Base-by-base conservation (phyloP, 1,140 invertebrate genomes). In the Stratiolaelaps scimitus region DNA sequence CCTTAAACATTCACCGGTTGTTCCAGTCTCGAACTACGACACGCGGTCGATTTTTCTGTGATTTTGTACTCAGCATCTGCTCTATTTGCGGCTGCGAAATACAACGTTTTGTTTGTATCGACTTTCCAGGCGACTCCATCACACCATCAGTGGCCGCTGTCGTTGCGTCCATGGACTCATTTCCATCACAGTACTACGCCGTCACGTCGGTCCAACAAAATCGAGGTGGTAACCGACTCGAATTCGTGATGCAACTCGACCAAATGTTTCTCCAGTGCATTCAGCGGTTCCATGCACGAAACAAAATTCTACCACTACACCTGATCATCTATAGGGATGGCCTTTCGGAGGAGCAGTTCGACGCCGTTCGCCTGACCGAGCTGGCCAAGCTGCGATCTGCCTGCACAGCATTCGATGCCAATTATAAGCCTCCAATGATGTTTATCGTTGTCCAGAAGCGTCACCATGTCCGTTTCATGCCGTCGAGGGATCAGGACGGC, bases 361-460 rank as follows among this genome's bases (percentile, higher is more conserved):
- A 78, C 0, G 77, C 83, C 73, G 77, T 83, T 4, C 69, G 81
- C 2, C 70, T 78, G 28, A 69, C 72, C 46, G 87, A 90, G 74
- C 72, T 89, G 47, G 70, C 71, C 2, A 84, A 83, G 0, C 83
- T 91, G 26, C 78, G 81, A 70, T 71, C 71, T 7, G 88, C 87
- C 0, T 88, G 86, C 70, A 72, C 69, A 46, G 69, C 65, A 56
- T 66, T 84, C 2, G 72, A 76, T 23, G 53, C 65, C 0, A 73
- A 75, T 2, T 82, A 81, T 69, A 60, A 88, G 2, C 87, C 89
- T 0, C 72, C 74, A 28, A 82, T 93, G 26, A 85, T 87, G 28
- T 90, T 90, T 71, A 72, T 93, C 1, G 84, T 93, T 6, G 90
- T 94, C 0, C 89, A 93, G 71, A 94, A 93, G 75, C 80, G 89